Base-by-base conservation (phyloP, 2,113 vertebrate species). In the Galbula dea region DNA sequence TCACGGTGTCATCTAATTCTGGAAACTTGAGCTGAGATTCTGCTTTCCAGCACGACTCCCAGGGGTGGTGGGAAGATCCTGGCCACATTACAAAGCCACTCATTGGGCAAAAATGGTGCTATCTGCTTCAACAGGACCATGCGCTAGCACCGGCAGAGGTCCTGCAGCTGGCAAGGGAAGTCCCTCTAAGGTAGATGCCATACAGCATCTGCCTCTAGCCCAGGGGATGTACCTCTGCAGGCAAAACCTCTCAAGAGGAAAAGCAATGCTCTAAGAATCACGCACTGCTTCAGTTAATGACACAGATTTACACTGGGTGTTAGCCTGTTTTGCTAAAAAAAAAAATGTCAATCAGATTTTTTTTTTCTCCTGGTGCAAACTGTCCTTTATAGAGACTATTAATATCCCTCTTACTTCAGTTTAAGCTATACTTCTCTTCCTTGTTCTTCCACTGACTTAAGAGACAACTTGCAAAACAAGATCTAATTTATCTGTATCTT, bases 301-400 rank as follows among this genome's bases (percentile, higher is more conserved):
- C 95, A 96, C 88, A 96, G 95, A 95, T 95, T 96, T 94, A 95
- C 95, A 59, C 88, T 65, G 92, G 83, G 92, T 95, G 92, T 94
- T 96, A 95, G 93, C 88, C 93, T 93, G 79, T 66, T 85, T 72
- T 21, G 54, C 94, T 93, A 96, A 92, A 96, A 95, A 95, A 95
- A 94, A 96, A 95, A 95, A 95, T 93, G 88, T 78, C 83, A 85
- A 45, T 15, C 65, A 89, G 61, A 48, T 79, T 54, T 30, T 12
- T 88, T 86, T 78, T 69, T 66, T 69, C 14, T 85, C 84, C 89
- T 80, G 79, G 90, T 85, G 90, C 90, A 97, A 95, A 96, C 83
- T 97, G 86, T 88, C 95, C 90, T 93, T 91, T 94, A 92, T 86
- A 89, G 89, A 88, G 59, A 69, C 94, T 97, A 95, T 91, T 89